Evolutionary conservation across 2,113 vertebrate species (phyloP), one percentile per base, ranked within the genome.

Genomic region (Triplophysa tibetana): DNA sequence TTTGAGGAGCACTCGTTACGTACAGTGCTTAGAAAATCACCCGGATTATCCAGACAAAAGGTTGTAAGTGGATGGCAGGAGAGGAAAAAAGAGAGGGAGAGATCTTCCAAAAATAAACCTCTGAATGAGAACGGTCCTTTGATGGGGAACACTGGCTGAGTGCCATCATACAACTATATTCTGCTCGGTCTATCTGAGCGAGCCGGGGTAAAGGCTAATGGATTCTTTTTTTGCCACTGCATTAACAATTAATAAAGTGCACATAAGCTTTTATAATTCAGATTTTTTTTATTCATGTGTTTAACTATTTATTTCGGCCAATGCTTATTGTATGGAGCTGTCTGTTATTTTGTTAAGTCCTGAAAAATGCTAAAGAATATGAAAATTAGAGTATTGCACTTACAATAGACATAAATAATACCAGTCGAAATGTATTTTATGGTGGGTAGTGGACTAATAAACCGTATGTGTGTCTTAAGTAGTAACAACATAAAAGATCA

Each of bases 41-140:
- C 60, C 29, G 56, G 16, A 58, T 48, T 78, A 77, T 23, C 50
- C 61, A 43, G 60, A 70, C 54, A 77, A 69, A 60, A 23, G 62
- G 68, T 38, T 76, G 26, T 48, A 23, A 70, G 78, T 43, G 26
- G 29, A 62, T 38, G 26, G 58, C 29, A 48, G 58, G 60, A 48
- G 58, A 21, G 24, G 24, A 63, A 45, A 63, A 66, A 79, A 70
- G 61, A 58, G n/a, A 21, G 19, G 9, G 8, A 58, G 19, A 21
- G 0, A 3, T 50, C 19, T 70, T 70, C 77, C 56, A 70, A 70
- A 70, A 79, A 79, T 70, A 50, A 79, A 70, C 66, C 58, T 60
- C 67, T 62, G 67, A 70, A 70, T 70, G 77, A 70, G 48, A 79
- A 79, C 50, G 38, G 67, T 41, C 54, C 17, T 70, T 70, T 70